phyloP scores from a whole-genome alignment of 2,888 invertebrate genomes.

The Crocallis elinguaria region DNA sequence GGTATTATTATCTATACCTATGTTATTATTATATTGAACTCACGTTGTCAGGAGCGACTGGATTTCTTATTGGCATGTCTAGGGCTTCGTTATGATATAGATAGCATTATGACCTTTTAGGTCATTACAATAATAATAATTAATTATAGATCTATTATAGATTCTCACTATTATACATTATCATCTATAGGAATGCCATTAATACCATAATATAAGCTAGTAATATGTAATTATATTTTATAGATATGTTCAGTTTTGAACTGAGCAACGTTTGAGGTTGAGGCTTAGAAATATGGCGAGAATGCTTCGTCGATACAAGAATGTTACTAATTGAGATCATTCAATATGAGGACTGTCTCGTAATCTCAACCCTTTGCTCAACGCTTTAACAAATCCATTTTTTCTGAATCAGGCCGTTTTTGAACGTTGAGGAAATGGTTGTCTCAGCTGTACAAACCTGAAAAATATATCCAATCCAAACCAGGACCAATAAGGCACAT shows the following conservation, averaged over 20 bases:
- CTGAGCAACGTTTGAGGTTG: not conserved
- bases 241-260: not conserved
- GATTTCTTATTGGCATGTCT: conserved; percentile 17
- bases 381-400: no score
- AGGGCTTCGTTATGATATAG: conserved; percentile 7
- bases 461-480: not conserved
- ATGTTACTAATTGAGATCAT: no score
- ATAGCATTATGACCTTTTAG: conserved; percentile 12
- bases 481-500: no score
- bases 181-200: conserved; percentile 14
- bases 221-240: no score
- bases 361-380: not conserved
- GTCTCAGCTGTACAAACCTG: not conserved
- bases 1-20: not conserved
- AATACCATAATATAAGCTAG: not conserved
- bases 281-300: conserved; percentile 8
- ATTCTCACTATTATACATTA: not conserved
- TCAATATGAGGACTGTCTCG: no score
- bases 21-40: conserved; percentile 4
- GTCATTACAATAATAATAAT: conserved; percentile 1
- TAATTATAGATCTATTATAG: not conserved
- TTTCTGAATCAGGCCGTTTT: no score
- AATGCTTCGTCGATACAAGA: not conserved
- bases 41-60: conserved; percentile 5
- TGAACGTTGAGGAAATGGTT: not conserved